Evolutionary conservation across 2,797 vertebrate genomes (phyloP).

Genomic region (Intellagama lesueurii): DNA sequence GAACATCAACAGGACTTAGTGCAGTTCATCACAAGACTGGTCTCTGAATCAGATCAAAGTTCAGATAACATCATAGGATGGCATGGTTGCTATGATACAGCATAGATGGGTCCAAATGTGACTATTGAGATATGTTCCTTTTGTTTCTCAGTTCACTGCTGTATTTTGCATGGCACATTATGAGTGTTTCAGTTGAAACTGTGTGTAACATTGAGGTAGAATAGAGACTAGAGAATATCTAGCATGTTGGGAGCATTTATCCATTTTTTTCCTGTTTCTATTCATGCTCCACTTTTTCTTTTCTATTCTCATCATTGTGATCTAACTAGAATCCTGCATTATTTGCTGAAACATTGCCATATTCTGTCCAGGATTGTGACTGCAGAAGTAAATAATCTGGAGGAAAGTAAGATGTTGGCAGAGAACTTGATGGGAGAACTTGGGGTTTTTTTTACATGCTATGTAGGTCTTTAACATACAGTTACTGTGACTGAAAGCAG

Average conservation of each 20-base stretch:
- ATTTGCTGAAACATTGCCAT: too few species aligned
- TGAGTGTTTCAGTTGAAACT: background rate
- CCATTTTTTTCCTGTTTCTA: too few species aligned
- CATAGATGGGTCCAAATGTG: conserved; percentile 47
- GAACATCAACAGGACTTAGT: conserved; percentile 45
- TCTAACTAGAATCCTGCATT: too few species aligned
- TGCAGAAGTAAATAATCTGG: background rate
- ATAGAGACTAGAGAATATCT: background rate
- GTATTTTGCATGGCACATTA: conserved; percentile 38
- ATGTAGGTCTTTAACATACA: background rate
- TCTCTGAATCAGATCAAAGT: conserved; percentile 34
- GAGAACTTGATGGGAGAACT: background rate
- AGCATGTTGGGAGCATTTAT: too few species aligned
- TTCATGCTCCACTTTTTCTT: too few species aligned
- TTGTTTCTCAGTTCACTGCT: conserved; percentile 20
- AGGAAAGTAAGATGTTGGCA: background rate
- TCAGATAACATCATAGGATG: conserved; percentile 33
- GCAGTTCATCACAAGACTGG: conserved; percentile 25
- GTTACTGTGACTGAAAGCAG: background rate
- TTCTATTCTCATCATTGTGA: too few species aligned
- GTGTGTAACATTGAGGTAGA: rapidly evolving
- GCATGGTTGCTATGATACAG: conserved; percentile 27
- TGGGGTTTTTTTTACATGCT: background rate
- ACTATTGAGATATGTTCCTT: conserved; percentile 44
- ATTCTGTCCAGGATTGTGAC: background rate